phyloP scores from a whole-genome alignment of 2,797 vertebrate species.

The Octomys mimax region DNA sequence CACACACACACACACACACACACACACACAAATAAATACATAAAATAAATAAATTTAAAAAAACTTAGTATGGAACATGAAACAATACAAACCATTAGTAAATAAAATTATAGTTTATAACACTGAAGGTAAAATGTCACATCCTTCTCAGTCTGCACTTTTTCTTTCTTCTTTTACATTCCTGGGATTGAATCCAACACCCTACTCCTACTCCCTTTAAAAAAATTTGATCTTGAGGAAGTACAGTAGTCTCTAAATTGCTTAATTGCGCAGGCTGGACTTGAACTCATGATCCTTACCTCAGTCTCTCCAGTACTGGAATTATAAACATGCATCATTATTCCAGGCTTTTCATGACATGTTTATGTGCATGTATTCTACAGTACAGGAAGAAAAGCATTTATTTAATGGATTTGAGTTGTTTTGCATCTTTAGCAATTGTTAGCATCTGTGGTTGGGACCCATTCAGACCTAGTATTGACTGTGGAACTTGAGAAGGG shows the following conservation, averaged over 20 bases:
- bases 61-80: no score
- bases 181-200: not conserved
- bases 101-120: constrained; percentile 20
- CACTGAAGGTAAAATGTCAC: not conserved
- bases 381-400: not conserved
- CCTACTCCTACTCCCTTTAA: not conserved
- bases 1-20: no score
- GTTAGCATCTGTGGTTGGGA: not conserved
- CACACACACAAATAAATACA: no score
- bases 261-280: not conserved
- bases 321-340: not conserved
- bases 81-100: not conserved
- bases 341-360: not conserved
- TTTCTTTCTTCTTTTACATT: not conserved
- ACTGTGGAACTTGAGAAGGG: not conserved
- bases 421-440: not conserved
- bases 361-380: not conserved
- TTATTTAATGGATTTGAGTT: not conserved
- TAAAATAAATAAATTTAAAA: no score
- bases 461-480: not conserved
- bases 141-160: not conserved
- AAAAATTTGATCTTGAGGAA: not conserved
- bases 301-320: not conserved
- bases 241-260: not conserved
- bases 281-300: not conserved